phyloP scores from a whole-genome alignment of 2,797 vertebrate species.

The Enteromius afrohamiltoni region DNA sequence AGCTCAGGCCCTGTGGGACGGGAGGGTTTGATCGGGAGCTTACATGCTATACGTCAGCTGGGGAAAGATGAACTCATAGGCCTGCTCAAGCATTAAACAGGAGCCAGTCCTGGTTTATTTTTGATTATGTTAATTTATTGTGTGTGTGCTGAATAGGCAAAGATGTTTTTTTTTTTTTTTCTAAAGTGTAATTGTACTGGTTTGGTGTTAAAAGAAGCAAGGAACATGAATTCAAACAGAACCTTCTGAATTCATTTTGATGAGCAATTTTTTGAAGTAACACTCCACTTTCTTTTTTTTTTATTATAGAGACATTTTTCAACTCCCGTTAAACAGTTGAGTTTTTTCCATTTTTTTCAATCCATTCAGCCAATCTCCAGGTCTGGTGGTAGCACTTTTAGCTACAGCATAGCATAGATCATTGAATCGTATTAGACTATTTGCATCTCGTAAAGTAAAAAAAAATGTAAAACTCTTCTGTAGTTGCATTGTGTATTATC shows the following conservation, averaged over 20 bases:
- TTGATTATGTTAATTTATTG: slow-evolving; percentile 6
- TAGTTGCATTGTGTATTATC: too few species aligned
- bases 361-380: too few species aligned
- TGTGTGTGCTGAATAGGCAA: not conserved
- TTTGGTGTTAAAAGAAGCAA: not conserved
- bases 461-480: too few species aligned
- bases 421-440: too few species aligned
- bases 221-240: not conserved
- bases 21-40: slow-evolving; percentile 11
- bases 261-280: not conserved
- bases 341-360: too few species aligned
- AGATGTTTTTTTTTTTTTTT: not conserved
- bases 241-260: too few species aligned
- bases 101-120: slow-evolving; percentile 5
- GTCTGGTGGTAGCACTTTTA: too few species aligned
- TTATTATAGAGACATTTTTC: too few species aligned
- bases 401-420: too few species aligned
- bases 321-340: too few species aligned
- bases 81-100: not conserved
- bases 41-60: slow-evolving; percentile 9
- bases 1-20: slow-evolving; percentile 25
- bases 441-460: too few species aligned
- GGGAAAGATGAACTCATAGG: slow-evolving; percentile 16
- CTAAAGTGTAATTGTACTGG: not conserved
- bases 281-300: too few species aligned